Evolutionary conservation across 2,113 vertebrate genomes (phyloP), one percentile per base, ranked within the genome.

Genomic region (Mormoops blainvillei): DNA sequence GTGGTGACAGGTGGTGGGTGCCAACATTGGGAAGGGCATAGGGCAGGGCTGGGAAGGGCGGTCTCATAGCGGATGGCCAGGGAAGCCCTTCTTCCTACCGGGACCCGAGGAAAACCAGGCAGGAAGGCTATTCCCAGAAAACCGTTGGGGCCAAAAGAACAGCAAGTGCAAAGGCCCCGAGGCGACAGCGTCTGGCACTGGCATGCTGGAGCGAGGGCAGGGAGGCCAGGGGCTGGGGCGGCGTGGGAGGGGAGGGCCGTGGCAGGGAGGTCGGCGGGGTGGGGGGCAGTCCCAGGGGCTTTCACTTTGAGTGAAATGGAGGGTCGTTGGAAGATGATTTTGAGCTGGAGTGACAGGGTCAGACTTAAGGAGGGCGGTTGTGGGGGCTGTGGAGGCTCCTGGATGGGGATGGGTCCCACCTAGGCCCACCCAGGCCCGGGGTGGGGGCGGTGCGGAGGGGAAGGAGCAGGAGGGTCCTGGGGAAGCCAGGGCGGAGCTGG

Each of bases 221-320:
- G 65, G 73, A 12, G 20, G 50, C 61, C 7, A 12, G 71, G 58
- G 33, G 50, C 18, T 19, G 50, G 13, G 48, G 70, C 0, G 5
- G 50, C 20, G 38, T 11, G 10, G n/a, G 1, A 7, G n/a, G n/a
- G 63, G n/a, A n/a, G 54, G 18, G 36, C 22, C 38, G 43, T 24
- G n/a, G 26, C 0, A 1, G 10, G 82, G 22, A 36, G 45, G 45
- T 31, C 7, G 1, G n/a, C 3, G 1, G 56, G 0, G 16, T 24
- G 52, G 19, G 31, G 31, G 9, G 2, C 19, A 4, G 5, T 19
- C 19, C 28, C 2, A 31, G 52, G 58, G 45, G 10, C 52, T 67
- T 41, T 81, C 12, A 65, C 85, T 52, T 24, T 7, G 20, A 5
- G 31, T 70, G 83, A 58, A 61, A 20, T 24, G 77, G 50, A n/a